phyloP scores from a whole-genome alignment of 2,113 vertebrate genomes.

The Bos indicus region DNA sequence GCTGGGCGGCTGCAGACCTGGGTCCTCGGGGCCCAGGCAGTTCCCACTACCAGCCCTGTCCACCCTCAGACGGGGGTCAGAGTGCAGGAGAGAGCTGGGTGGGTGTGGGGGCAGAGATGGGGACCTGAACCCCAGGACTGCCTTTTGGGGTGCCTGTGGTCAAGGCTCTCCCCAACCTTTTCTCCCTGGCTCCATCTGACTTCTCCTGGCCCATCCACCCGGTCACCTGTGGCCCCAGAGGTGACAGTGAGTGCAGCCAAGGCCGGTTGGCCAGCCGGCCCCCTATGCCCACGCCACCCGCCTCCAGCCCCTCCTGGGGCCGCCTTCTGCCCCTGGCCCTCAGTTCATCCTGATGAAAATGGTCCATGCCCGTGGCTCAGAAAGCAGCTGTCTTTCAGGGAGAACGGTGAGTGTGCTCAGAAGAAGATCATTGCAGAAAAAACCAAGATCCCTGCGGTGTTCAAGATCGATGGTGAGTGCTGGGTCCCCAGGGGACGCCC shows the following conservation, averaged over 20 bases:
- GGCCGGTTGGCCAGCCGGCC: background rate
- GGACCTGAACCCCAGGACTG: background rate
- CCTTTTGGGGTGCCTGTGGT: background rate
- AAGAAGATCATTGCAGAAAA: background rate
- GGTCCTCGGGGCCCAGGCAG: background rate
- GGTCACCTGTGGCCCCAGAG: background rate
- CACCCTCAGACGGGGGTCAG: background rate
- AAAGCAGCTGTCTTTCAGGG: background rate
- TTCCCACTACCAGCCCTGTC: background rate
- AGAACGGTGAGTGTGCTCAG: background rate
- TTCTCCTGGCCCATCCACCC: background rate
- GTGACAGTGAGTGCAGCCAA: background rate
- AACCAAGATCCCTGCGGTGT: background rate
- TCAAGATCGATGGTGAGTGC: background rate
- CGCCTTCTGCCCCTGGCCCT: background rate
- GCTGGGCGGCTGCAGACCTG: background rate
- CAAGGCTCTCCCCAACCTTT: background rate
- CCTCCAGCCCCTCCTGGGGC: background rate
- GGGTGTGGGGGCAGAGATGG: background rate
- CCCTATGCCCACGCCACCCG: rapidly evolving
- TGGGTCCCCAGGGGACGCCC: rapidly evolving
- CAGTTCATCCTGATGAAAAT: no score
- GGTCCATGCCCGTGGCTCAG: background rate
- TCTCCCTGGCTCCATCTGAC: background rate
- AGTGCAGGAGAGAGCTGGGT: background rate